Base-by-base conservation (phyloP, 2,113 vertebrate genomes). In the Ursus arctos region DNA sequence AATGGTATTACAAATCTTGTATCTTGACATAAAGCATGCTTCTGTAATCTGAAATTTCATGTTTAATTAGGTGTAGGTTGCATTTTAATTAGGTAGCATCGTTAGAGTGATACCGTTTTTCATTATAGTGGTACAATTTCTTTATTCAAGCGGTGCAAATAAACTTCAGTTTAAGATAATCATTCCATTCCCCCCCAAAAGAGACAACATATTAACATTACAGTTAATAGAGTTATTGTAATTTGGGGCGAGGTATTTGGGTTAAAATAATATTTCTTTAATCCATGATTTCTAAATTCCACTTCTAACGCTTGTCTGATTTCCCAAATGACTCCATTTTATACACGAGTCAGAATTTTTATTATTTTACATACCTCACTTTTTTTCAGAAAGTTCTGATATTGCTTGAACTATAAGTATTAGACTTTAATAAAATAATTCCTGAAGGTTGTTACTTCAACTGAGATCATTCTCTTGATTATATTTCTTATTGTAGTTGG, bases 401-500 rank as follows among this genome's bases (percentile, higher is more conserved):
- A 6, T 28, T 40, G 8, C 4, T 67, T 96, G 65, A 94, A 69
- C 57, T 92, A 0, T 82, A 72, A 80, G 61, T 83, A 15, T 92
- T 91, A 69, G 82, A 51, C 71, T 95, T 83, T 94, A 86, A 85
- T 86, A 24, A 95, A 90, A 15, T 85, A 81, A 65, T 80, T 14
- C 9, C 2, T 95, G 47, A 3, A 67, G n/a, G 13, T 77, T 92
- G 40, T 94, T 91, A 57, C 9, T 84, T 36, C 33, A 57, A 5
- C 24, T 2, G 4, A 61, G 55, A 43, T 47, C 18, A 18, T 63
- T 82, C 22, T 77, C 49, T 74, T 69, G 53, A 51, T 47, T 57
- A 26, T 91, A 79, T 86, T 74, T 61, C 57, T 80, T 65, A 14
- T 53, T 77, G 72, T 36, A 71, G 22, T 74, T 81, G 12, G 22